Conservation (phyloP, 2,888 invertebrate species). For the Hemaris fuciformis region DNA sequence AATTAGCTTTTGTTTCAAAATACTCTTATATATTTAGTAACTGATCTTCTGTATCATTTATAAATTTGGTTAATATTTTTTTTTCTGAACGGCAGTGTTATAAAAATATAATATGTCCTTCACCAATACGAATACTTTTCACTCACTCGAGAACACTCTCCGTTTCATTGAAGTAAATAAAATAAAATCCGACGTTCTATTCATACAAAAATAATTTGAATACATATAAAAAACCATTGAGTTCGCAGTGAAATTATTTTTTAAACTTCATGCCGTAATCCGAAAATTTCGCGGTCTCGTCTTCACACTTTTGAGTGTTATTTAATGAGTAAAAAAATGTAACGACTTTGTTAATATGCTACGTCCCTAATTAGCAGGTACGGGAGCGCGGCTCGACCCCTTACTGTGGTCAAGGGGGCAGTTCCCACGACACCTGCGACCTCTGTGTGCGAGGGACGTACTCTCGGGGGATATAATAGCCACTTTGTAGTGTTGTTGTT, state of each 20-base stretch:
- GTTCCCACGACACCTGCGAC: slow-evolving; percentile 37
- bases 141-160: no score
- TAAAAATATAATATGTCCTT: no score
- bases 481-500: neutral
- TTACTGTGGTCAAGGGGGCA: slow-evolving; percentile 39
- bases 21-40: no score
- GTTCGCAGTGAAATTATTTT: neutral
- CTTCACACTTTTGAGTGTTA: slow-evolving; percentile 26
- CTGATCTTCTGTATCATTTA: no score
- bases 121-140: no score
- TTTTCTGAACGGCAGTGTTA: no score
- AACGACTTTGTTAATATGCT: slow-evolving; percentile 32
- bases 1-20: neutral
- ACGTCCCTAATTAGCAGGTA: slow-evolving; percentile 37
- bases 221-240: no score
- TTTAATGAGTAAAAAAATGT: slow-evolving; percentile 37
- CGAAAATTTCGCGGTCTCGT: slow-evolving; percentile 17
- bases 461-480: neutral
- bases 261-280: neutral
- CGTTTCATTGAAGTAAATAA: no score
- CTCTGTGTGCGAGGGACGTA: neutral
- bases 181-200: no score
- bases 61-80: no score
- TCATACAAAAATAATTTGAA: no score
- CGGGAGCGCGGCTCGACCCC: slow-evolving; percentile 27